Percentiles rank a stretch among this genome's conserved stretches.
These are phyloP conservation scores for Numida meleagris DNA, from an alignment of 2,113 vertebrate genomes.

Conservation along the genomic window DNA sequence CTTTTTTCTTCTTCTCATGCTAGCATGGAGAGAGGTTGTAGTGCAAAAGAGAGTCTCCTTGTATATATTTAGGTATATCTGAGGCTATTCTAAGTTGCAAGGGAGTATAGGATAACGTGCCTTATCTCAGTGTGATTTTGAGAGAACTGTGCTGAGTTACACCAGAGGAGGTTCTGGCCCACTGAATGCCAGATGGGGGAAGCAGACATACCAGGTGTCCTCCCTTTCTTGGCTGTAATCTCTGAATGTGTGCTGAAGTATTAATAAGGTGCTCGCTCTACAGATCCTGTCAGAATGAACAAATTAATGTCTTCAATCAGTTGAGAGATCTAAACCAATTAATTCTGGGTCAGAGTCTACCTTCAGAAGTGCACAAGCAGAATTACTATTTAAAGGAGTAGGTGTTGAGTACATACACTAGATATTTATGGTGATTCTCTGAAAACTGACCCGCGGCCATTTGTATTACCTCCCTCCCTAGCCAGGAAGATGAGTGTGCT, in stretches of 20 bases:
- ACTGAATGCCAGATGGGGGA: neutral
- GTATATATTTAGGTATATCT: neutral
- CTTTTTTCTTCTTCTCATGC: too few relatives aligned
- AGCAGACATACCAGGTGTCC: neutral
- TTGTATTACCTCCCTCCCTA: neutral
- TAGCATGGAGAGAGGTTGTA: neutral
- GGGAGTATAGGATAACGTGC: accelerated
- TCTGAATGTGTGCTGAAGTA: neutral
- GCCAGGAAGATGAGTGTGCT: neutral
- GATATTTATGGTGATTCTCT: neutral
- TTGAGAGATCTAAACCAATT: neutral
- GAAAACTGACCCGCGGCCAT: neutral
- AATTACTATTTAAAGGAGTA: neutral
- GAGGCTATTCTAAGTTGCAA: neutral
- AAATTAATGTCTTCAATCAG: neutral
- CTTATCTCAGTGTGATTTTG: neutral
- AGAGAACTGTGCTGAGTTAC: neutral
- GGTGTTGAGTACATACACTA: neutral
- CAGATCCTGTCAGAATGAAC: neutral
- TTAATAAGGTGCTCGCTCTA: neutral
- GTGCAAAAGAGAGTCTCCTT: neutral
- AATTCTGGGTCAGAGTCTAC: neutral
- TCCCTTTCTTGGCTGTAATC: neutral
- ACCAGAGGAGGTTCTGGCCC: neutral
- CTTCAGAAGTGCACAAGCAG: neutral